Evolutionary conservation across 1,140 invertebrate genomes (phyloP).

Genomic region (Drosophila sp.): DNA sequence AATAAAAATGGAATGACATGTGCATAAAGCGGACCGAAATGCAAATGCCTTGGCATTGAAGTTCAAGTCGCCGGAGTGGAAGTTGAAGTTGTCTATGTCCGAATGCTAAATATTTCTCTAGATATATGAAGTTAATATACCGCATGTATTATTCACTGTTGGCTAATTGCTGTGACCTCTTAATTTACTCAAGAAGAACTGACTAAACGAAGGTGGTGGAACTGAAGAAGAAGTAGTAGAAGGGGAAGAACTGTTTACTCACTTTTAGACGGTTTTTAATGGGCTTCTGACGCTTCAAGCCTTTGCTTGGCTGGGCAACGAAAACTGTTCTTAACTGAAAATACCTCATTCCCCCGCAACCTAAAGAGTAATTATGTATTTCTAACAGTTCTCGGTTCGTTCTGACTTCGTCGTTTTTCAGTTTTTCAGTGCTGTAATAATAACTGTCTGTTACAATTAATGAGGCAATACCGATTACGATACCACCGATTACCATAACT

Average conservation of each 20-base stretch:
- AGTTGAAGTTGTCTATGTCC: conserved; percentile 59
- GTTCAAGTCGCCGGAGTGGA: conserved; percentile 26
- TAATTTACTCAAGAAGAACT: conserved; percentile 83
- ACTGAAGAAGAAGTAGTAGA: not conserved
- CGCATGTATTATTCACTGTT: conserved; percentile 63
- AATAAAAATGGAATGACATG: conserved; percentile 64
- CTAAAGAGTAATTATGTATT: conserved; percentile 3
- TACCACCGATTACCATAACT: conserved; percentile 3
- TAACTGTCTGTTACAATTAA: conserved; percentile 78
- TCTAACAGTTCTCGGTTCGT: conserved; percentile 65
- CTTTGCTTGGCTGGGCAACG: conserved; percentile 47
- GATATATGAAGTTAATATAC: conserved; percentile 39
- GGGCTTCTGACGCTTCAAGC: conserved; percentile 51
- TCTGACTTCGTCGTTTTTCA: conserved; percentile 56
- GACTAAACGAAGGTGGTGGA: conserved; percentile 36
- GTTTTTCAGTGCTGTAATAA: conserved; percentile 69
- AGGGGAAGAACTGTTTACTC: conserved; percentile 24
- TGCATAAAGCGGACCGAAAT: conserved; percentile 72
- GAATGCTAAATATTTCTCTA: conserved; percentile 72
- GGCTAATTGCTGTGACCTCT: conserved; percentile 83
- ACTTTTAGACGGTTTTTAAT: conserved; percentile 55
- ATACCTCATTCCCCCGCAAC: not conserved
- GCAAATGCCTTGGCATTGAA: conserved; percentile 66
- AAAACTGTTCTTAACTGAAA: conserved; percentile 66
- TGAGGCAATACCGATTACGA: conserved; percentile 46